Percentiles rank a stretch among this genome's conserved stretches.
phyloP scores from a whole-genome alignment of 1,140 invertebrate genomes.

The Coelopa frigida region DNA sequence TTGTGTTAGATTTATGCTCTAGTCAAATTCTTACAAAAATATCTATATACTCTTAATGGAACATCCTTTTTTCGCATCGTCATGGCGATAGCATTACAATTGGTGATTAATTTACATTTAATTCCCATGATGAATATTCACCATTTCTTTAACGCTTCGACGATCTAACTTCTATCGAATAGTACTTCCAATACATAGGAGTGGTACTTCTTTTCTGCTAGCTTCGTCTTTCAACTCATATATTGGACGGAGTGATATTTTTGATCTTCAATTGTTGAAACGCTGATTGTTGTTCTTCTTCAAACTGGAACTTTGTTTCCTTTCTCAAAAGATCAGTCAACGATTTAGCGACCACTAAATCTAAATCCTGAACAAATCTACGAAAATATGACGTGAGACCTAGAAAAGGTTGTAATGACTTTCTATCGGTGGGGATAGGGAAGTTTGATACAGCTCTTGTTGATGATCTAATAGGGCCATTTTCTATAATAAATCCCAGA shows the following conservation, averaged over 20 bases:
- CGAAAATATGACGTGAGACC: background rate
- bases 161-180: too few relatives aligned
- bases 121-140: conserved; percentile 40
- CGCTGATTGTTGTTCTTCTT: too few relatives aligned
- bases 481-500: too few relatives aligned
- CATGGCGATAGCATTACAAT: too few relatives aligned
- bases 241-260: conserved; percentile 7
- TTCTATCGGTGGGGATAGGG: conserved; percentile 1
- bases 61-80: too few relatives aligned
- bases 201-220: conserved; percentile 40
- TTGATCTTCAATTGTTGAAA: conserved; percentile 7
- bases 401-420: conserved; percentile 2
- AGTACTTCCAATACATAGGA: conserved; percentile 45
- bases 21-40: too few relatives aligned
- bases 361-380: background rate
- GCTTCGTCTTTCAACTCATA: conserved; percentile 32
- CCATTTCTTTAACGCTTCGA: conserved; percentile 44
- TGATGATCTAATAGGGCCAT: conserved; percentile 4
- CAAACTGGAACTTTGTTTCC: background rate
- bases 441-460: conserved; percentile 2
- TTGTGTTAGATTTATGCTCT: too few relatives aligned
- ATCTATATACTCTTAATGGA: too few relatives aligned
- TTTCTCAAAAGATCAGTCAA: background rate
- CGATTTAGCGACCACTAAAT: too few relatives aligned
- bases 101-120: too few relatives aligned